Conservation (phyloP, 2,888 invertebrate species). For the Aphodius granarius region DNA sequence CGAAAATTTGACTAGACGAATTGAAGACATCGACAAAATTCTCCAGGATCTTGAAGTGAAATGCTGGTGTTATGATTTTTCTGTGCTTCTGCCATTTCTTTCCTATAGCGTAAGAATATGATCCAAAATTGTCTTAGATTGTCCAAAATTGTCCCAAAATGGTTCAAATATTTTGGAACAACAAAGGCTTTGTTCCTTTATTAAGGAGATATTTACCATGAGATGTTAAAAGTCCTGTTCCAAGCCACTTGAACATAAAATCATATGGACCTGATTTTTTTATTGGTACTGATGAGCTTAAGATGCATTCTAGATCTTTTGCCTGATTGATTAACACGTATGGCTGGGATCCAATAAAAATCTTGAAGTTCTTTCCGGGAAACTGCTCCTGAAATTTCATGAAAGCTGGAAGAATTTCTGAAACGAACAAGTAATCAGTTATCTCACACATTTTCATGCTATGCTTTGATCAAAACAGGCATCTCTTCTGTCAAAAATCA, state of each 20-base stretch:
- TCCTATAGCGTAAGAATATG: constrained; percentile 39
- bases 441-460: no score
- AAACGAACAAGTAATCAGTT: no score
- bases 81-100: constrained; percentile 52
- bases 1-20: constrained; percentile 56
- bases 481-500: no score
- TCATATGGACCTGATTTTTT: constrained; percentile 41
- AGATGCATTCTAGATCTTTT: constrained; percentile 34
- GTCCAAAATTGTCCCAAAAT: no score
- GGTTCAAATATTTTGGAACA: no score
- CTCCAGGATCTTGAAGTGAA: constrained; percentile 53
- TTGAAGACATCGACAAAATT: constrained; percentile 50
- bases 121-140: neutral
- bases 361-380: constrained; percentile 26
- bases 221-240: constrained; percentile 42
- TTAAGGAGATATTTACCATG: constrained; percentile 36
- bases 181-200: no score
- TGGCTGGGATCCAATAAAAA: constrained; percentile 29
- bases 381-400: constrained; percentile 23
- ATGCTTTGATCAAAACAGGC: no score
- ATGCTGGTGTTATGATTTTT: constrained; percentile 54
- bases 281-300: constrained; percentile 38
- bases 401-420: neutral
- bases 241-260: constrained; percentile 42
- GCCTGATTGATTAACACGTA: constrained; percentile 27